These are phyloP conservation scores for Oreochromis spilurus DNA, from an alignment of 2,113 vertebrate species.

Conservation along the genomic window DNA sequence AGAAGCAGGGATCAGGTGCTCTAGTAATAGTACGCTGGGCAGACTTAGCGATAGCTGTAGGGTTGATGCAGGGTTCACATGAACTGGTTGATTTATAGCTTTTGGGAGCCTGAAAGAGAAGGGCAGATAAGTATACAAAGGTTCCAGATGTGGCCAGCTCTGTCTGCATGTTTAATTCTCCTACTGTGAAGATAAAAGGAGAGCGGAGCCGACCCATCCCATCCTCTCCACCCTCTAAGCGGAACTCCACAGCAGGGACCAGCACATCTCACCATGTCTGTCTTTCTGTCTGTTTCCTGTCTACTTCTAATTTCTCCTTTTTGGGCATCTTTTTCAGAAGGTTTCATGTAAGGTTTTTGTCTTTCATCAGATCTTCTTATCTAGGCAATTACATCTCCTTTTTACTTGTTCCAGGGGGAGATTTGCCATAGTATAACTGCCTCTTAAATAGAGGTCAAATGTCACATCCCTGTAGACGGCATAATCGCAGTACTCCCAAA, in stretches of 20 bases:
- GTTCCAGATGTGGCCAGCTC: constrained; percentile 53
- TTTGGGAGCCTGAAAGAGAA: constrained; percentile 25
- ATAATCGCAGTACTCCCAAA: neutral
- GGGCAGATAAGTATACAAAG: constrained; percentile 38
- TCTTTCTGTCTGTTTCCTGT: neutral
- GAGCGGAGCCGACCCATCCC: neutral
- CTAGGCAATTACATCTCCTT: neutral
- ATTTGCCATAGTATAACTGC: neutral
- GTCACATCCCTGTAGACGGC: neutral
- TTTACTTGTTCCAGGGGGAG: neutral
- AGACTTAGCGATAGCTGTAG: neutral
- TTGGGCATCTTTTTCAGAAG: neutral
- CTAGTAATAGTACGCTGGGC: neutral
- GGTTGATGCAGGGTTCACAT: constrained; percentile 13
- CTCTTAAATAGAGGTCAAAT: constrained; percentile 11
- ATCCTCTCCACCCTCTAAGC: constrained; percentile 11
- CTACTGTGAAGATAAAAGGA: constrained; percentile 50
- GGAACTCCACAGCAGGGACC: constrained; percentile 20
- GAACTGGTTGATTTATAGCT: constrained; percentile 51
- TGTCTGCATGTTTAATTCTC: constrained; percentile 22
- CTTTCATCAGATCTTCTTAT: neutral
- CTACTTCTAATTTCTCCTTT: neutral
- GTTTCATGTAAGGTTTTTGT: neutral
- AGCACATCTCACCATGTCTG: neutral
- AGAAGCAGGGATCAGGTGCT: constrained; percentile 14